phyloP scores from a whole-genome alignment of 2,113 vertebrate genomes.

The Urocolius indicus region DNA sequence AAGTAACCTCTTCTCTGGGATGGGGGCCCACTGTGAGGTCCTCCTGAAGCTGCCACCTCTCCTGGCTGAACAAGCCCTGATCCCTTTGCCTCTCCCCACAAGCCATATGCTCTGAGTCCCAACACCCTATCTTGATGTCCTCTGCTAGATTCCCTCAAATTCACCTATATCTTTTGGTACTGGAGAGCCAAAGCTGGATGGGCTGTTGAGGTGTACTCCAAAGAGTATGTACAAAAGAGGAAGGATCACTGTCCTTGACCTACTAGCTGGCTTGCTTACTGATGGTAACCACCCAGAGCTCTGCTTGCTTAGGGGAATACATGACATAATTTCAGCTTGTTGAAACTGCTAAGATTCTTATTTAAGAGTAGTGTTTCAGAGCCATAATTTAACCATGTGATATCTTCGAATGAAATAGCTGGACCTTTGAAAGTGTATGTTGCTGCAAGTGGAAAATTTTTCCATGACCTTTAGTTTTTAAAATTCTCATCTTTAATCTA shows the following conservation, averaged over 20 bases:
- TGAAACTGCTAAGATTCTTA: neutral
- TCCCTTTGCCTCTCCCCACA: rapidly evolving
- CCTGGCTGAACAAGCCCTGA: neutral
- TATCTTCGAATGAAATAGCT: neutral
- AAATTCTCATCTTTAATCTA: neutral
- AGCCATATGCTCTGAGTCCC: neutral
- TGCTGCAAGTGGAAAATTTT: neutral
- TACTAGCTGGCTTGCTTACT: neutral
- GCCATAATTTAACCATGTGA: neutral
- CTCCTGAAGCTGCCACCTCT: neutral
- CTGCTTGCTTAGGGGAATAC: neutral
- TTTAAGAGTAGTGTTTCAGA: neutral
- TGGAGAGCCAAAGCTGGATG: neutral
- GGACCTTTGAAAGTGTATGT: neutral
- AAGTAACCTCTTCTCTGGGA: neutral
- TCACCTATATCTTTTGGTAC: neutral
- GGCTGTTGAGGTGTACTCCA: neutral
- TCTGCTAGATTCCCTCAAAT: neutral
- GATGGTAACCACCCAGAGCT: rapidly evolving
- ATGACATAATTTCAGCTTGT: neutral
- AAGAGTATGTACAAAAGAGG: neutral
- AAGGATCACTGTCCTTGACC: rapidly evolving
- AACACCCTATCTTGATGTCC: neutral
- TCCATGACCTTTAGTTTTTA: neutral
- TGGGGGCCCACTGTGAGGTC: neutral